Percentiles rank a stretch among this genome's conserved stretches.
Conservation (phyloP, 2,888 invertebrate species). For the Philonicus albiceps region DNA sequence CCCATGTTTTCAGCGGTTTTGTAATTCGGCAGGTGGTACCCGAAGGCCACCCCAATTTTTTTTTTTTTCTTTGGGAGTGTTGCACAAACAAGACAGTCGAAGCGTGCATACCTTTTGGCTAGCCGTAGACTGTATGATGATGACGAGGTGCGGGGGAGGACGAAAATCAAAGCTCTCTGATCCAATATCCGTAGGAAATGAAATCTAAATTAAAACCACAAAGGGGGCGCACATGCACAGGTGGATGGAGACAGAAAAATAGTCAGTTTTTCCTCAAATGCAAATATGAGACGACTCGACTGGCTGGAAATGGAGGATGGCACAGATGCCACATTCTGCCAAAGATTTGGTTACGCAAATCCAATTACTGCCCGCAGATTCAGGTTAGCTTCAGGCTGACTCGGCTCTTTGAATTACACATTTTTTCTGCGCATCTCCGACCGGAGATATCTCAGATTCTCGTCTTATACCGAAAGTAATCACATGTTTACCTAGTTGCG, state of each 20-base stretch:
- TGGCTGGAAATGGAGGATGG: not conserved
- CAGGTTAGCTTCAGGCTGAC: not conserved
- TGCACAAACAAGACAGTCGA: not conserved
- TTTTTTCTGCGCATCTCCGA: not conserved
- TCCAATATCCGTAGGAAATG: conserved; percentile 36
- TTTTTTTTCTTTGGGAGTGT: not conserved
- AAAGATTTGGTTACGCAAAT: conserved; percentile 1
- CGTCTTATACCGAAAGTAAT: not conserved
- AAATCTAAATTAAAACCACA: conserved; percentile 36
- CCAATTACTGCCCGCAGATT: conserved; percentile 22
- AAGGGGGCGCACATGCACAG: not conserved
- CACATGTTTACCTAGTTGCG: not conserved
- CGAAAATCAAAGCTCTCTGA: conserved; percentile 24
- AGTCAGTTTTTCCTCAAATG: not conserved
- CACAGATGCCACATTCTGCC: not conserved
- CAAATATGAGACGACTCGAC: not conserved
- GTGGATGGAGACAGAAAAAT: not conserved
- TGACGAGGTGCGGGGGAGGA: not conserved
- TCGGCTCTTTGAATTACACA: not conserved
- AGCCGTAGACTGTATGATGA: no score
- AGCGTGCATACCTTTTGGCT: not conserved
- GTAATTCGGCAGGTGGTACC: not conserved
- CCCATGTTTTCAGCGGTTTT: not conserved
- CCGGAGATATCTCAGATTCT: not conserved
- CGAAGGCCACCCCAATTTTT: not conserved